phyloP scores from a whole-genome alignment of 2,113 vertebrate genomes.

The Thermophis baileyi region DNA sequence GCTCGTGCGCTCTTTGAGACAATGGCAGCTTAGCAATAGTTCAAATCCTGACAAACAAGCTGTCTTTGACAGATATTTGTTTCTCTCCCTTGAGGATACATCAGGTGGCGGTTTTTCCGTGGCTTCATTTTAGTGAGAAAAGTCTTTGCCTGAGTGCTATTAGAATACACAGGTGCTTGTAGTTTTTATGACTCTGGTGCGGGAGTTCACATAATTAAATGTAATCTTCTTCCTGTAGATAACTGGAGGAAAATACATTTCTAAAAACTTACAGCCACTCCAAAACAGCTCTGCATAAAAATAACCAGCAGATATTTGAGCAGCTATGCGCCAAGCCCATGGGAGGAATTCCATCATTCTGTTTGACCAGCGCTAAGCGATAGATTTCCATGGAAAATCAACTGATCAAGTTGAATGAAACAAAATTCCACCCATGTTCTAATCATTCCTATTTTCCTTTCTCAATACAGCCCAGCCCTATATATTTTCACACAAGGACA shows the following conservation, averaged over 20 bases:
- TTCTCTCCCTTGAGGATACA: neutral
- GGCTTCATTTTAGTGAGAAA: conserved; percentile 9
- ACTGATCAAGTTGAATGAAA: neutral
- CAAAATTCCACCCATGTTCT: neutral
- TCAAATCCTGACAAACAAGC: conserved; percentile 1
- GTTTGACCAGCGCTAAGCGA: neutral
- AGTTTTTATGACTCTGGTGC: neutral
- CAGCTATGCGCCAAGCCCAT: neutral
- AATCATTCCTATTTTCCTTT: neutral
- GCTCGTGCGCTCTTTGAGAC: neutral
- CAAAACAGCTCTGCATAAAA: conserved; percentile 2
- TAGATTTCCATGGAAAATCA: conserved; percentile 22
- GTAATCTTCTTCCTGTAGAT: conserved; percentile 19
- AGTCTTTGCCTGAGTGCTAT: neutral
- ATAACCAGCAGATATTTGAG: conserved; percentile 4
- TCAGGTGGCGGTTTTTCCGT: neutral
- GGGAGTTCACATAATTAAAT: conserved; percentile 16
- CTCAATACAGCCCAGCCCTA: neutral
- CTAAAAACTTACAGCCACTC: neutral
- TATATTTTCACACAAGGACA: neutral
- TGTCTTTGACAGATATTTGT: conserved; percentile 1
- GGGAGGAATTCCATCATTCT: conserved; percentile 10
- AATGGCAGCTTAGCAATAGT: neutral
- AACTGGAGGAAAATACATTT: neutral
- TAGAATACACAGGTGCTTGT: conserved; percentile 19